Evolutionary conservation across 2,888 invertebrate species (phyloP), one percentile per base, ranked within the genome.

Genomic region (Cetonia aurata): DNA sequence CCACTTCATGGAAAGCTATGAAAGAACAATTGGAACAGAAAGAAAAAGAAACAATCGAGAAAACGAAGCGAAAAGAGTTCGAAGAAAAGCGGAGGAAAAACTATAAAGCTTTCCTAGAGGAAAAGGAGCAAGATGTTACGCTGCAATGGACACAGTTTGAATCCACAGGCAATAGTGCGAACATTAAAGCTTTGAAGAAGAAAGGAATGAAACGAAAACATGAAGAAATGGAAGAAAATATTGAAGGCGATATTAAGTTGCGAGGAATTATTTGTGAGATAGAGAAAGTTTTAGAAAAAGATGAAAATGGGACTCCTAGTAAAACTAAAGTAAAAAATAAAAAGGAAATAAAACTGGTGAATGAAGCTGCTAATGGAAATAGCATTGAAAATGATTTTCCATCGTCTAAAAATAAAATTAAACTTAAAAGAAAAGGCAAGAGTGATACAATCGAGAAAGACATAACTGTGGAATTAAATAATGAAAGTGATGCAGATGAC

Each of bases 1-100:
- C 92, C 52, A 93, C 93, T 46, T 89, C 93, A 79, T 93, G 93
- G 93, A 86, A 87, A 71, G 87, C 89, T 70, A 90, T 93, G 89
- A 90, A 91, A 80, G 86, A 89, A 73, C 90, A 91, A 75, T 81
- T 91, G 15, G 75, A 87, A 56, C 84, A 87, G 68, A 85, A 87
- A 86, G 72, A 85, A 86, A 17, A 87, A 86, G 80, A 82, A 86
- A 85, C 87, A 70, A 83, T 86, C 62, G 71, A 72, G 19, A 71
- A 77, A 15, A 75, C 78, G 25, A 74, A 76, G 66, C 71, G 77
- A 59, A 73, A 75, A 48, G 77, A 74, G 15, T 72, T 76, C 44
- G 75, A 48, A 75, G 76, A 70, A 77, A 79, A 75, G 19, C 74
- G 83, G 79, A 72, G 76, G 73, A 25, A 73, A 62, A 88, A 87